A percentile compares a stretch with the other conserved stretches of the same genome.
These are phyloP conservation scores for Characodon lateralis DNA, from an alignment of 2,797 vertebrate species.

Conservation along the genomic window DNA sequence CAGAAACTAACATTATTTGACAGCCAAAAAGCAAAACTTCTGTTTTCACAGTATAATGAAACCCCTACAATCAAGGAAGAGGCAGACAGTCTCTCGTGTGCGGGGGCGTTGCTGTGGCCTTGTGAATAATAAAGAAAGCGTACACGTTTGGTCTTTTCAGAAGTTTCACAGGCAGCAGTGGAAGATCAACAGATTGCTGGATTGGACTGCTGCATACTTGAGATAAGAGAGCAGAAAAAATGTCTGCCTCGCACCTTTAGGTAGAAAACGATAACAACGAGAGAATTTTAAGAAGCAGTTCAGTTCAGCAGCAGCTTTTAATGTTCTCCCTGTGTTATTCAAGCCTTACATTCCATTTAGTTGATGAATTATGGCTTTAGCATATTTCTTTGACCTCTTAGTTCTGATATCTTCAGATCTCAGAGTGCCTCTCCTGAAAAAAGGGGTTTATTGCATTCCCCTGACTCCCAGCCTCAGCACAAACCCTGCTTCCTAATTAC, in stretches of 20 bases:
- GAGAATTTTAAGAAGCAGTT: background rate
- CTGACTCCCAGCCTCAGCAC: constrained; percentile 17
- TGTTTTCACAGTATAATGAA: constrained; percentile 25
- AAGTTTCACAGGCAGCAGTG: constrained; percentile 37
- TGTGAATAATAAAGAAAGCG: constrained; percentile 39
- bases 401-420: constrained; percentile 36
- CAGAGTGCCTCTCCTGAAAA: constrained; percentile 9
- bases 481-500: constrained; percentile 33
- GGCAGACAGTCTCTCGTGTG: constrained; percentile 34
- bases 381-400: constrained; percentile 41
- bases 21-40: constrained; percentile 28
- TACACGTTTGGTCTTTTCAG: constrained; percentile 41
- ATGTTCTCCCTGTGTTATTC: constrained; percentile 1
- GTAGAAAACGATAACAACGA: constrained; percentile 31
- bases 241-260: constrained; percentile 35
- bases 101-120: constrained; percentile 25
- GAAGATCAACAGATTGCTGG: constrained; percentile 61
- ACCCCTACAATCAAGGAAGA: constrained; percentile 44
- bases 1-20: constrained; percentile 55
- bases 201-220: constrained; percentile 38
- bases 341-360: constrained; percentile 20
- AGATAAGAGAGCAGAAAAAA: constrained; percentile 51
- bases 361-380: constrained; percentile 22
- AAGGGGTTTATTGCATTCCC: constrained; percentile 16
- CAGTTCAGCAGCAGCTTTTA: background rate